Conservation (phyloP, 2,797 vertebrate genomes). For the Bradypus variegatus region DNA sequence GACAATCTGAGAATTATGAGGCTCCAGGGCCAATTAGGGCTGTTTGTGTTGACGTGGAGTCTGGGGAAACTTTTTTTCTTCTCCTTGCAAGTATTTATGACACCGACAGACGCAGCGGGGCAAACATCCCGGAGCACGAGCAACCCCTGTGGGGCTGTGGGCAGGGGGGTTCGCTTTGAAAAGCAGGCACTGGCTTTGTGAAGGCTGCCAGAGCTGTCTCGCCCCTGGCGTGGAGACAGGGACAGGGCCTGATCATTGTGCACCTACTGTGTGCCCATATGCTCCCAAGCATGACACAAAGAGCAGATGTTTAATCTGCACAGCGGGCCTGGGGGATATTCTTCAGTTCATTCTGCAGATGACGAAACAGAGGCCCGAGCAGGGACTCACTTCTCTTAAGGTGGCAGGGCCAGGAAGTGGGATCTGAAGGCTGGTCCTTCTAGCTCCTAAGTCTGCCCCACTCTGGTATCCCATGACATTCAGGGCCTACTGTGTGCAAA, state of each 20-base stretch:
- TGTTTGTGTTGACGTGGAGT: conserved; percentile 87
- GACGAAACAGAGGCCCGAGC: neutral
- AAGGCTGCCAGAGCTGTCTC: neutral
- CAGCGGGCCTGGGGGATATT: rapidly evolving
- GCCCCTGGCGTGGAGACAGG: rapidly evolving
- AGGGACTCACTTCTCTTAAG: neutral
- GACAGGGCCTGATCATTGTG: rapidly evolving
- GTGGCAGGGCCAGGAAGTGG: neutral
- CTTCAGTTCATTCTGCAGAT: neutral
- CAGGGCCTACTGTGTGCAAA: neutral
- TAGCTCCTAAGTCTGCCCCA: neutral
- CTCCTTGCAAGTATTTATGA: conserved; percentile 69
- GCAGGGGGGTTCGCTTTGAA: neutral
- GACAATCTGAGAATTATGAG: conserved; percentile 87
- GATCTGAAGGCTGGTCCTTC: neutral
- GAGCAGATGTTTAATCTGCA: no score
- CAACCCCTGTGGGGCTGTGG: neutral
- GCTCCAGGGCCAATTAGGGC: conserved; percentile 93
- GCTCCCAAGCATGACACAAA: neutral
- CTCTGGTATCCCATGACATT: no score
- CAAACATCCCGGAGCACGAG: neutral
- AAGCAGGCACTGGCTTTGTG: neutral
- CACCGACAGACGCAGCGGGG: conserved; percentile 65
- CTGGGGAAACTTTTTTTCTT: conserved; percentile 70
- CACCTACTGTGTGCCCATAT: neutral